Evolutionary conservation across 2,797 vertebrate species (phyloP).

Genomic region (Apodemus agrarius): DNA sequence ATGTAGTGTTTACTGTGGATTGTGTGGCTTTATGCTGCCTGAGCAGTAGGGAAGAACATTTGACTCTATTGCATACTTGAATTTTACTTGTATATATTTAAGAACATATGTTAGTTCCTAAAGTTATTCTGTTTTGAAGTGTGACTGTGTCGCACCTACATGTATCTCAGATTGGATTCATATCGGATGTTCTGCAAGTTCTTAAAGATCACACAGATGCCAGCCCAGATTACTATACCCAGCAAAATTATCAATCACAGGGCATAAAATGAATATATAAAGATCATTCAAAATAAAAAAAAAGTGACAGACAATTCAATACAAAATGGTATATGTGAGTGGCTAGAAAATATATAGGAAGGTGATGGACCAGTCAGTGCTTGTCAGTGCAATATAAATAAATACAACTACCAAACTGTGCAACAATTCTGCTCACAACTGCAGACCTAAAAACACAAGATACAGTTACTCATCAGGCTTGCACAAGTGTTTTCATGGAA

Average conservation of each 20-base stretch:
- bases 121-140: background rate
- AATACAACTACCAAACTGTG: background rate
- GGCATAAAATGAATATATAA: background rate
- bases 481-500: background rate
- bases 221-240: background rate
- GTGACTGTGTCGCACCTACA: background rate
- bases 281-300: background rate
- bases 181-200: background rate
- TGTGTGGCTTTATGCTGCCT: background rate
- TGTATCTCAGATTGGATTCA: background rate
- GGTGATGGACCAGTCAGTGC: background rate
- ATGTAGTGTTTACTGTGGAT: background rate
- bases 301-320: background rate
- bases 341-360: background rate
- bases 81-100: slow-evolving; percentile 3
- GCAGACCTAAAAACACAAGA: no score
- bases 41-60: background rate
- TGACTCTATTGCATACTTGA: background rate
- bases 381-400: background rate
- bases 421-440: background rate
- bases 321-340: background rate
- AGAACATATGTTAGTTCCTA: background rate
- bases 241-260: background rate
- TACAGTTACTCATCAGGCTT: background rate
- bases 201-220: background rate